phyloP scores from a whole-genome alignment of 2,888 invertebrate species.

The Rhagonycha lutea region DNA sequence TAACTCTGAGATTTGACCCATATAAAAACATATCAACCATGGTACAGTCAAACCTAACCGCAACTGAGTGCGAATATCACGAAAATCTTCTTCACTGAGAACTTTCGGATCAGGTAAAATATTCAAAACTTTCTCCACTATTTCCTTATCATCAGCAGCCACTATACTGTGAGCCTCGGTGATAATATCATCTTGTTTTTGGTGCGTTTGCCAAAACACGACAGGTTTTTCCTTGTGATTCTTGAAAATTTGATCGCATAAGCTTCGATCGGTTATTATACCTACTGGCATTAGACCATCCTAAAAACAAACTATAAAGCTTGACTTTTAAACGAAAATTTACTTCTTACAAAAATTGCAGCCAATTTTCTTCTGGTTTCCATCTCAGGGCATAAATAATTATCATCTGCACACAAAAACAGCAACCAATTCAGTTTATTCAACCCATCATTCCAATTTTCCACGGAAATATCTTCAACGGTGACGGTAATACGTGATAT shows the following conservation, averaged over 20 bases:
- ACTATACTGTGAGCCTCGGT: constrained; percentile 41
- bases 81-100: constrained; percentile 62
- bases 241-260: constrained; percentile 57
- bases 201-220: constrained; percentile 49
- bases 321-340: not conserved
- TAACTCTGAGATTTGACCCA: constrained; percentile 58
- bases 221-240: constrained; percentile 43
- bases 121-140: constrained; percentile 62
- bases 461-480: constrained; percentile 51
- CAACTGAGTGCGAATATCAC: constrained; percentile 54
- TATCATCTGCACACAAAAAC: constrained; percentile 62
- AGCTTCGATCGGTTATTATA: constrained; percentile 52
- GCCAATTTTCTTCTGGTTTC: constrained; percentile 68
- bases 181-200: constrained; percentile 27
- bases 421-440: constrained; percentile 59
- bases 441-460: constrained; percentile 51
- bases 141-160: constrained; percentile 58
- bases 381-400: constrained; percentile 59
- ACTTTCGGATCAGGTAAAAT: constrained; percentile 65
- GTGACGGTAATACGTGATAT: constrained; percentile 60
- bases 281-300: constrained; percentile 60
- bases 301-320: constrained; percentile 36
- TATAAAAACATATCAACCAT: constrained; percentile 62
- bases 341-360: constrained; percentile 69
- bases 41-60: constrained; percentile 50